These are phyloP conservation scores for Flabesymbios commensalis DNA, from an alignment of 2,888 invertebrate species.

Conservation along the genomic window DNA sequence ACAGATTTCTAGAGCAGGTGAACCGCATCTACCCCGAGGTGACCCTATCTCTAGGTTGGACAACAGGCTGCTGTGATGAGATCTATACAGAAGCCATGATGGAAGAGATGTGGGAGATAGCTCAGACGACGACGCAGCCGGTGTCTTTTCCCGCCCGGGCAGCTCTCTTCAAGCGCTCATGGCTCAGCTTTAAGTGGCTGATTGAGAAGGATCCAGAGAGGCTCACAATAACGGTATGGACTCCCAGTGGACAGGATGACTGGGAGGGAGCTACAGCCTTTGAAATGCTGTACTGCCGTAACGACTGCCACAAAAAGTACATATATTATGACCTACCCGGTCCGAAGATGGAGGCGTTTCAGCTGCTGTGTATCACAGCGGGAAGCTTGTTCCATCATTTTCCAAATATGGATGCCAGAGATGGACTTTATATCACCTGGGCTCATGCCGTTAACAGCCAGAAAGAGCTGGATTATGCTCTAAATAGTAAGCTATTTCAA, in stretches of 20 bases:
- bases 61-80: constrained; percentile 36
- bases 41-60: constrained; percentile 58
- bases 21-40: constrained; percentile 48
- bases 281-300: constrained; percentile 36
- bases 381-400: constrained; percentile 60
- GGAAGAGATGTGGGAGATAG: constrained; percentile 51
- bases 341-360: constrained; percentile 27
- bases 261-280: constrained; percentile 22
- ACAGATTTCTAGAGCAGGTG: constrained; percentile 44
- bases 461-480: constrained; percentile 68
- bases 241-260: constrained; percentile 11
- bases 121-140: constrained; percentile 44
- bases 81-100: constrained; percentile 54
- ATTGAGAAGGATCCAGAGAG: constrained; percentile 25
- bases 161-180: constrained; percentile 39
- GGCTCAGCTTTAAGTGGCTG: constrained; percentile 36
- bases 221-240: constrained; percentile 29
- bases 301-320: constrained; percentile 33
- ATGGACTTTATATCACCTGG: constrained; percentile 79
- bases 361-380: constrained; percentile 31
- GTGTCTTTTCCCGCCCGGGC: constrained; percentile 48
- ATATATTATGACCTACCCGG: constrained; percentile 38
- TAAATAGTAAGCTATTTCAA: constrained; percentile 59
- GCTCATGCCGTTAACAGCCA: constrained; percentile 83
- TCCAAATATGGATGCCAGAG: constrained; percentile 62